Evolutionary conservation across 2,113 vertebrate genomes (phyloP), one percentile per base, ranked within the genome.

Genomic region (Sylvietta virens): DNA sequence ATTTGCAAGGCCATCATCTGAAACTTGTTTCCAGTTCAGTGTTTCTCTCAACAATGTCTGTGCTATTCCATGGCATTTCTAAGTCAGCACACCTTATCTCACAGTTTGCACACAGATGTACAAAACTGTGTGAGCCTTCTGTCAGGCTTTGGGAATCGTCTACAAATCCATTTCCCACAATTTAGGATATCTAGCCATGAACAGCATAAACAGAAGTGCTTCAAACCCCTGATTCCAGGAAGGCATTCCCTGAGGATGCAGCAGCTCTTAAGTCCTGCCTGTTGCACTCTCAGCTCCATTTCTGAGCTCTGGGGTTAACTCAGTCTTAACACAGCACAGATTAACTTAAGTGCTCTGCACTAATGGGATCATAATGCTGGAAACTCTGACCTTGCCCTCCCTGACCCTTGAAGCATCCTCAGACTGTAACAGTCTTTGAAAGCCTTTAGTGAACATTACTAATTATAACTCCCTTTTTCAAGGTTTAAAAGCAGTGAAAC

Each of bases 361-460:
- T 94, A 91, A 94, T 37, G 92, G 58, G 85, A 91, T 91, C 87
- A 15, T 6, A 90, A 50, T 58, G 92, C 84, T 82, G 66, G 54
- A 61, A 94, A 73, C 74, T 28, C 27, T 51, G 71, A 47, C 90
- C 92, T 67, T 57, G 76, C 74, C 85, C 85, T 65, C 47, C 33
- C 58, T 40, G 51, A 72, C 40, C 71, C 81, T 33, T 7, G 45
- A 40, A 88, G 74, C 50, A 64, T 66, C 80, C 65, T 91, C 81
- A 72, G 58, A 66, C 47, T 69, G 20, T 11, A 76, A 28, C 35
- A 30, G 54, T 31, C 81, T 96, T 87, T 82, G 78, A 92, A 95
- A 90, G 66, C n/a, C 79, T 85, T 80, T 72, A 66, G 90, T 9
- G 56, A 86, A 51, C 66, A 58, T 82, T 15, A 77, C 60, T 94